Percentiles rank a stretch among this genome's conserved stretches.
Conservation (phyloP, 2,113 vertebrate species). For the Erythrocebus patas region DNA sequence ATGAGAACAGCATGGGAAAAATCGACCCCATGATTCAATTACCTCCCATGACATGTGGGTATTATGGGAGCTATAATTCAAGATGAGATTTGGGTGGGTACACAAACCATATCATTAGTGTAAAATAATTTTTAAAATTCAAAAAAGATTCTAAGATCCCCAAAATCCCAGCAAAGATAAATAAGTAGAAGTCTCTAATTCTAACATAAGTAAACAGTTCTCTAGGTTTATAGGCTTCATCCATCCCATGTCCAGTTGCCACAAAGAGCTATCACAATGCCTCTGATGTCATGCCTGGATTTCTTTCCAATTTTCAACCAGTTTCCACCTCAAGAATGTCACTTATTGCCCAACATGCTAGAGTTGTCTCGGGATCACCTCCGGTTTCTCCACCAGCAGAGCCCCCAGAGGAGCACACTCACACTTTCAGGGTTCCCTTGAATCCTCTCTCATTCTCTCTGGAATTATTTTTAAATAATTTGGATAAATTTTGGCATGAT, state of each 20-base stretch:
- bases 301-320: background rate
- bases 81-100: no score
- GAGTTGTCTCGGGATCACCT: background rate
- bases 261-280: background rate
- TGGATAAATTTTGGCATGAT: background rate
- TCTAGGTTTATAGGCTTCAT: background rate
- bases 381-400: background rate
- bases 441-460: background rate
- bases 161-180: background rate
- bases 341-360: background rate
- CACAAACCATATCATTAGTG: background rate
- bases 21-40: no score
- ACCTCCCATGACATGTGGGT: no score
- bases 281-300: background rate
- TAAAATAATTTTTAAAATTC: background rate
- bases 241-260: accelerated
- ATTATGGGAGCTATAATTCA: no score
- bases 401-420: background rate
- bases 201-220: background rate
- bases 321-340: background rate
- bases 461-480: background rate
- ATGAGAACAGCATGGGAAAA: no score
- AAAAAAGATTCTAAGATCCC: background rate
- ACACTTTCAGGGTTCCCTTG: background rate
- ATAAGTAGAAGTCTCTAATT: background rate